phyloP scores from a whole-genome alignment of 1,140 invertebrate genomes.

The Cyclargus thomasi region DNA sequence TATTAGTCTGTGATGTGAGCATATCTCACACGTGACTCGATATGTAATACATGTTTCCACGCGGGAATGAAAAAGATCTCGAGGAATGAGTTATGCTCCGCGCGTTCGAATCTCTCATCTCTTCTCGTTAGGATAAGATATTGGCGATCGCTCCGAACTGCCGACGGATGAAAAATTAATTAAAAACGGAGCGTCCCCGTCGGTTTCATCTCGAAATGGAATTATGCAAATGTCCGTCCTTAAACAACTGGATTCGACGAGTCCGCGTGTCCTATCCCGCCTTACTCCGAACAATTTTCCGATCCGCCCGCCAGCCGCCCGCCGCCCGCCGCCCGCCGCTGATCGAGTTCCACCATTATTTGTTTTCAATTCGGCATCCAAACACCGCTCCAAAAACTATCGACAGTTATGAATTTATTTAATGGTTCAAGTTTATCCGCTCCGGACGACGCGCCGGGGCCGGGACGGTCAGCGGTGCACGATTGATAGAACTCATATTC shows the following conservation, averaged over 20 bases:
- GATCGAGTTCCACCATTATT: constrained; percentile 12
- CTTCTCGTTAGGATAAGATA: background rate
- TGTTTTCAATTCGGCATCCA: constrained; percentile 6
- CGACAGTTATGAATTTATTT: constrained; percentile 15
- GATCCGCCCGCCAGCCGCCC: background rate
- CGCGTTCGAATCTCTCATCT: constrained; percentile 2
- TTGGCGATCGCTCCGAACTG: background rate
- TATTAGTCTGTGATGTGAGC: no score
- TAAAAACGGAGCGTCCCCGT: background rate
- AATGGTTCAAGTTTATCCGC: background rate
- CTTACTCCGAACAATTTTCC: background rate
- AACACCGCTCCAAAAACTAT: constrained; percentile 9
- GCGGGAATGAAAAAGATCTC: background rate
- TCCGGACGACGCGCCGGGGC: background rate
- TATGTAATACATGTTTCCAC: no score
- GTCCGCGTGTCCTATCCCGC: constrained; percentile 11
- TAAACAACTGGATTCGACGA: background rate
- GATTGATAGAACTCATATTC: background rate
- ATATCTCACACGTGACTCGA: no score
- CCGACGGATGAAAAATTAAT: background rate
- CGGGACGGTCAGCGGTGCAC: background rate
- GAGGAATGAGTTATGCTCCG: background rate
- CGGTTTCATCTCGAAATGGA: background rate
- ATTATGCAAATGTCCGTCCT: constrained; percentile 10
- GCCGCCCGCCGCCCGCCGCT: background rate